Base-by-base conservation (phyloP, 2,797 vertebrate species). In the Muscicapa striata region DNA sequence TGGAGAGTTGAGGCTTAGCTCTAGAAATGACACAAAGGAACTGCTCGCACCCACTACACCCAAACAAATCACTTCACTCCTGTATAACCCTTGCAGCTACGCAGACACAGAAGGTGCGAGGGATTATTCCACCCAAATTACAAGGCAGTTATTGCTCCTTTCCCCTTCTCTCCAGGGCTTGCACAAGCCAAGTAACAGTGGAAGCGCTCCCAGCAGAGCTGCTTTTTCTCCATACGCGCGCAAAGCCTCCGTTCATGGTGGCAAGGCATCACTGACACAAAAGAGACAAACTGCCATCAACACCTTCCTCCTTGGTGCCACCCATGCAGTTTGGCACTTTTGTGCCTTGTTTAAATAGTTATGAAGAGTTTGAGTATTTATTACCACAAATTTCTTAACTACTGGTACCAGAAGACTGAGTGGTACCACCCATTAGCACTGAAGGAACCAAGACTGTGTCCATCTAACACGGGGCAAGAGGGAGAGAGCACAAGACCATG, bases 241-340 rank as follows among this genome's bases (percentile, higher is more conserved):
- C 87, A 93, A 90, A 96, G 72, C 81, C 86, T 79, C 84, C 5
- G 64, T 96, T 95, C 78, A 64, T 86, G 86, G 83, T 7, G 3
- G 77, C 4, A 10, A 94, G 90, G 93, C 90, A 93, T 49, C 63
- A 2, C 86, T 94, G 90, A 96, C 94, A 96, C 88, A 90, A 90
- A 92, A 90, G 95, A 96, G 91, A 92, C 88, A 93, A 96, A 95
- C 88, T 89, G 92, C 84, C 95, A 92, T 94, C 88, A 94, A 90
- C 95, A 96, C 90, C 88, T 93, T 91, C 94, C 85, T 94, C 88
- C 90, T 52, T 34, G 61, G 90, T 79, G 93, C 90, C 68, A 17
- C 96, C 94, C 93, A 94, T 87, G 80, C 86, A 93, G 86, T 93
- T 95, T 95, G 95, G 94, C 95, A 96, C 93, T 76, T 95, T 82